A percentile compares a stretch with the other conserved stretches of the same genome.
These are phyloP conservation scores for Struthio camelus DNA, from an alignment of 2,113 vertebrate genomes.

Conservation along the genomic window DNA sequence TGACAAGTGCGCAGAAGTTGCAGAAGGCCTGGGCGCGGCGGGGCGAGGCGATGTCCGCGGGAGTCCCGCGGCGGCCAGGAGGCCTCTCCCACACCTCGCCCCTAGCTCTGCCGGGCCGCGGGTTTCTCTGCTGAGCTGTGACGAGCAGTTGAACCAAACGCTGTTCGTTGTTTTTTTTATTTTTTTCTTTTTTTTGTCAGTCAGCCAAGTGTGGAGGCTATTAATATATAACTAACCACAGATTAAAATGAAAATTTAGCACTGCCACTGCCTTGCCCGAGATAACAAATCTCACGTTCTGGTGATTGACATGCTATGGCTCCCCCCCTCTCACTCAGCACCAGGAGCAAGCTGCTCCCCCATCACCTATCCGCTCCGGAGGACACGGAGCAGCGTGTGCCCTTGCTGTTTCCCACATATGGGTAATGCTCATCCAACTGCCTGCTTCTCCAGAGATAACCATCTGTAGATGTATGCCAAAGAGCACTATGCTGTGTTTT, in stretches of 20 bases:
- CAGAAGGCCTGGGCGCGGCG: not conserved
- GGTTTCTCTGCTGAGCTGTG: not conserved
- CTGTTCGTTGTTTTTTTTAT: fast-evolving
- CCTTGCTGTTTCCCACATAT: fast-evolving
- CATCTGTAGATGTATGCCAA: fast-evolving
- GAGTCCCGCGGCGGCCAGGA: no score
- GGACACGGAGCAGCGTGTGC: not conserved
- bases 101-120: no score
- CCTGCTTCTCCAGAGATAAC: not conserved
- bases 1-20: no score
- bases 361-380: not conserved
- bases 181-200: not conserved
- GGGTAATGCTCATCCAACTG: not conserved
- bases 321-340: not conserved
- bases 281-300: not conserved
- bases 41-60: no score
- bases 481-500: fast-evolving
- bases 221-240: no score
- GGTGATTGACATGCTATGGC: no score
- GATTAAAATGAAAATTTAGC: not conserved
- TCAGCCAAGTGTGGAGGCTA: not conserved
- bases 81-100: no score
- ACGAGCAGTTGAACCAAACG: not conserved
- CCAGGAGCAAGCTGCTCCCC: not conserved
- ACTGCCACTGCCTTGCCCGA: not conserved